phyloP scores from a whole-genome alignment of 2,888 invertebrate species.

The Oxyteleia sp. region DNA sequence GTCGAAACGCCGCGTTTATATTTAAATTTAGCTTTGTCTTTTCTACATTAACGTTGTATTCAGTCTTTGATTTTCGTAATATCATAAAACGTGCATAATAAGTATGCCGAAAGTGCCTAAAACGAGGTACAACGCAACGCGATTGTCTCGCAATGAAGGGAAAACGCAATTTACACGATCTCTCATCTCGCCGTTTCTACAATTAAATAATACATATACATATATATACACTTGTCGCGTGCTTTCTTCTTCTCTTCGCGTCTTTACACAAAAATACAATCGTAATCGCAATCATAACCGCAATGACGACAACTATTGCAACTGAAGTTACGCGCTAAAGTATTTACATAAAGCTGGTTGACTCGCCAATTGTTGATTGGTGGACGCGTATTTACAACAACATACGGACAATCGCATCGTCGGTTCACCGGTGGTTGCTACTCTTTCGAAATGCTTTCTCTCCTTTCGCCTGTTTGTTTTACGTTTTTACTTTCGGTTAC shows the following conservation, averaged over 20 bases:
- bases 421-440: no score
- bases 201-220: constrained; percentile 49
- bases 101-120: constrained; percentile 66
- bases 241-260: neutral
- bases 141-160: constrained; percentile 52
- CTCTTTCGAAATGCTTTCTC: no score
- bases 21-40: constrained; percentile 4
- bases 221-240: constrained; percentile 30
- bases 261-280: constrained; percentile 31
- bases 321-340: constrained; percentile 29
- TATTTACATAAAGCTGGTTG: constrained; percentile 53
- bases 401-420: constrained; percentile 42
- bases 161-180: constrained; percentile 42
- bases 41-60: constrained; percentile 62
- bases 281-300: neutral
- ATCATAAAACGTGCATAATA: constrained; percentile 63
- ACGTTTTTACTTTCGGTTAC: no score
- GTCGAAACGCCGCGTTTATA: no score
- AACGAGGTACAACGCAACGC: constrained; percentile 56
- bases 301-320: constrained; percentile 39
- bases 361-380: constrained; percentile 26
- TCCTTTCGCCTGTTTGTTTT: no score
- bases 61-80: constrained; percentile 68
- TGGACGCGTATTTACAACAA: constrained; percentile 37
- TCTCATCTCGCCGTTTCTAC: constrained; percentile 19